phyloP scores from a whole-genome alignment of 2,113 vertebrate genomes.

The Ardeotis arabs region DNA sequence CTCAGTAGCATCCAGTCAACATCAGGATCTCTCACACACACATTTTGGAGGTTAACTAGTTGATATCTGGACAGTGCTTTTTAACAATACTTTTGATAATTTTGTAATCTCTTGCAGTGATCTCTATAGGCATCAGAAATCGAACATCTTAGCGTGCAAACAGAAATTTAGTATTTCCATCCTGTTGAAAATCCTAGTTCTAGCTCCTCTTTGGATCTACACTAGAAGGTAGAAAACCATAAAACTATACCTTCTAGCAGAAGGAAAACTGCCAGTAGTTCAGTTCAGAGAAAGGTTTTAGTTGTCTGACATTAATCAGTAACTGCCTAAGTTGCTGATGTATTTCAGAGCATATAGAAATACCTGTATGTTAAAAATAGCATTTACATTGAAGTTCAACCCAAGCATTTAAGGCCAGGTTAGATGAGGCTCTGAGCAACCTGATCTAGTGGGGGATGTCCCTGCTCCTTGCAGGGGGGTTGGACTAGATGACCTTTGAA shows the following conservation, averaged over 20 bases:
- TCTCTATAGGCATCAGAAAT: neutral
- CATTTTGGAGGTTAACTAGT: neutral
- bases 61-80: neutral
- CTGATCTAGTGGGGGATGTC: too few species aligned
- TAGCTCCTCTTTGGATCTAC: neutral
- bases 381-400: neutral
- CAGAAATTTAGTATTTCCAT: neutral
- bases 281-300: neutral
- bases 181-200: neutral
- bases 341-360: neutral
- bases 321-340: neutral
- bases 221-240: neutral
- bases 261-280: neutral
- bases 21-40: neutral
- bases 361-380: neutral
- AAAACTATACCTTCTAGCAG: neutral
- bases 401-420: neutral
- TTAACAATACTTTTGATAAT: neutral
- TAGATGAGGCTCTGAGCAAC: too few species aligned
- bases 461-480: too few species aligned
- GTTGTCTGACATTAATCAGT: neutral
- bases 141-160: neutral
- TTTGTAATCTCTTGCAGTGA: neutral
- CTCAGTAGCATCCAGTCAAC: neutral
- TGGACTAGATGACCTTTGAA: too few species aligned